These are phyloP conservation scores for Barbus barbus DNA, from an alignment of 2,113 vertebrate species.

Conservation along the genomic window DNA sequence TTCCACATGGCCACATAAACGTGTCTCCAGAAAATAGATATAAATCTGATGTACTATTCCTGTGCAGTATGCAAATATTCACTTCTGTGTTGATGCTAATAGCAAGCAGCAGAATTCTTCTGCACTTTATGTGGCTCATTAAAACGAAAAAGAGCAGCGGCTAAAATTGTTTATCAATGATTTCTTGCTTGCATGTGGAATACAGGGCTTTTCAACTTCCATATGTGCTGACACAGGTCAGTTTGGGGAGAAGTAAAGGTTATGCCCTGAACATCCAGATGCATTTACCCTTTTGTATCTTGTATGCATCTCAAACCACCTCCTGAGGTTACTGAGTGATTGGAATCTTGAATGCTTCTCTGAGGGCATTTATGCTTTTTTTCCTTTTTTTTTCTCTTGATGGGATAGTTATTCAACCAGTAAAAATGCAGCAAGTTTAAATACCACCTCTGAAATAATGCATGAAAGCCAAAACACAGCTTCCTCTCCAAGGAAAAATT, in stretches of 20 bases:
- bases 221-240: not conserved
- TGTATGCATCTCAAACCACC: not conserved
- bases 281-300: not conserved
- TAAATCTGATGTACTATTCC: not conserved
- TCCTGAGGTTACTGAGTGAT: not conserved
- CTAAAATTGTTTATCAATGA: constrained; percentile 1
- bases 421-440: not conserved
- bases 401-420: no score
- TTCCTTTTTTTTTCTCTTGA: no score
- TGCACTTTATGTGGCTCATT: constrained; percentile 4
- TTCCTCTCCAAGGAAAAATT: not conserved
- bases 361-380: not conserved
- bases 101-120: not conserved
- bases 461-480: not conserved
- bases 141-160: not conserved
- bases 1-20: not conserved
- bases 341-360: not conserved
- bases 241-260: not conserved
- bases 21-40: not conserved
- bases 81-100: not conserved
- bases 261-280: not conserved
- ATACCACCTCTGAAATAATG: not conserved
- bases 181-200: no score
- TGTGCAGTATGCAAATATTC: not conserved
- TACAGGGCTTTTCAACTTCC: not conserved